Conservation (phyloP, 2,113 vertebrate species). For the Proteles cristata region DNA sequence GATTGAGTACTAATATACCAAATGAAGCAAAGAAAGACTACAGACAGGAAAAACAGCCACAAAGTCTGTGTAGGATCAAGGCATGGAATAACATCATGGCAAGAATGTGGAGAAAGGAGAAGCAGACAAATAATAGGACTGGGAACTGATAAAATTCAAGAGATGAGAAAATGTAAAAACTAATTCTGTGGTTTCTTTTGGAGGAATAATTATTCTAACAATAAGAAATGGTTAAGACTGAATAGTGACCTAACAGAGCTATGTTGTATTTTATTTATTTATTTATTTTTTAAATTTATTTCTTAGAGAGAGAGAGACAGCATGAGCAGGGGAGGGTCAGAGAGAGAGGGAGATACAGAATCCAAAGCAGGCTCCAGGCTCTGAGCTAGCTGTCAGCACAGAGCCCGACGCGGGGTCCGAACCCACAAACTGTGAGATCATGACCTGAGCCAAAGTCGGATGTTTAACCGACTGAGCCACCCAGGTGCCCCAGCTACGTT, state of each 20-base stretch:
- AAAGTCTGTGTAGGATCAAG: slow-evolving; percentile 19
- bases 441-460: no score
- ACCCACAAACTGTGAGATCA: no score
- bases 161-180: slow-evolving; percentile 25
- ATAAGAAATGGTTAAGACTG: neutral
- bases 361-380: no score
- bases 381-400: no score
- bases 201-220: neutral
- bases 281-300: no score
- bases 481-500: neutral
- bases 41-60: slow-evolving; percentile 32
- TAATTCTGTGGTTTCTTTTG: neutral
- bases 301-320: no score
- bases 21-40: slow-evolving; percentile 56
- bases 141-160: slow-evolving; percentile 15
- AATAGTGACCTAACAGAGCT: neutral
- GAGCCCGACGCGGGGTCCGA: no score
- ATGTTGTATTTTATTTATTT: neutral
- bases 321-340: no score
- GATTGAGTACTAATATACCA: neutral
- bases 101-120: neutral
- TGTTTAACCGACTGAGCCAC: no score
- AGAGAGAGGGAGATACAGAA: no score
- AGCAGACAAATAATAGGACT: neutral
- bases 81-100: neutral